phyloP scores from a whole-genome alignment of 2,113 vertebrate species.

The Martes martes region DNA sequence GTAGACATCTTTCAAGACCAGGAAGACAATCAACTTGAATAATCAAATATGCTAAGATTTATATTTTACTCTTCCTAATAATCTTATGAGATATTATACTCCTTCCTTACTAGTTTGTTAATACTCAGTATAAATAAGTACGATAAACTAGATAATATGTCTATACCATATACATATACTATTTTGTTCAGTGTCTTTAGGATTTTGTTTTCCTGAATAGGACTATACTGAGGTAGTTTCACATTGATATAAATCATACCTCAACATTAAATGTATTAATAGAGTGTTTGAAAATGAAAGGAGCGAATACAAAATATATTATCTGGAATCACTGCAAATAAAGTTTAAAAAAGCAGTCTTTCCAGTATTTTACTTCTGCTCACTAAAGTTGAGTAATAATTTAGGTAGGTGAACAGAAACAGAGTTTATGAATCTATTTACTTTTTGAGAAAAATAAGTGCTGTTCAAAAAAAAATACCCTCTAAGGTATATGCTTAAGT shows the following conservation, averaged over 20 bases:
- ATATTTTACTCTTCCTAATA: neutral
- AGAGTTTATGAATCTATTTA: neutral
- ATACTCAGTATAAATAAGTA: neutral
- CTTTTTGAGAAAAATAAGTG: neutral
- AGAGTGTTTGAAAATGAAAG: neutral
- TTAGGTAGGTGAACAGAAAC: neutral
- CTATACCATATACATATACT: neutral
- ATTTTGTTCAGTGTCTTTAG: neutral
- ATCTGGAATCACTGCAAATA: neutral
- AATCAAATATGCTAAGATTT: neutral
- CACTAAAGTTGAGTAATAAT: neutral
- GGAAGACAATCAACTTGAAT: neutral
- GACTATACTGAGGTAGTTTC: neutral
- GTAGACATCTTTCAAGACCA: neutral
- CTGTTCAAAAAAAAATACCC: neutral
- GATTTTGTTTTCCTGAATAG: neutral
- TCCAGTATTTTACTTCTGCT: neutral
- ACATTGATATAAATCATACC: neutral
- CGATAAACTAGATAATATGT: neutral
- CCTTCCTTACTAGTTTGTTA: neutral
- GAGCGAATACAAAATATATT: neutral
- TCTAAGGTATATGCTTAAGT: neutral
- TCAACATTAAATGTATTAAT: neutral
- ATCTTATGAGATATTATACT: neutral
- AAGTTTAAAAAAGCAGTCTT: neutral